phyloP scores from a whole-genome alignment of 2,888 invertebrate genomes.

The Arge pagana region DNA sequence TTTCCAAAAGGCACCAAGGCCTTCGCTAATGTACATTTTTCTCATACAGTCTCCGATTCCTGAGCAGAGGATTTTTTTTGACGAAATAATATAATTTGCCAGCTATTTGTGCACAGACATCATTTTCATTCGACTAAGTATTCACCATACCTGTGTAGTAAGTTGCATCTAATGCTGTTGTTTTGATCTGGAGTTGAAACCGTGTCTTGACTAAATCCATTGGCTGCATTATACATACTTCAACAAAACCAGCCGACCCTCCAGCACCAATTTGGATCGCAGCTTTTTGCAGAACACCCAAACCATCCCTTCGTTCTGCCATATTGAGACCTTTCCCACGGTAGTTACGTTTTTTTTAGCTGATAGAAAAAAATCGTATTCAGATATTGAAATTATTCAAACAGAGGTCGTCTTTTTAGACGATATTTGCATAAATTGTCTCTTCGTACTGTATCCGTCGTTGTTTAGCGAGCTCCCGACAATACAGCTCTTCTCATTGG shows the following conservation, averaged over 20 bases:
- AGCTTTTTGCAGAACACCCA: slow-evolving; percentile 66
- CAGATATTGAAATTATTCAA: too few species aligned
- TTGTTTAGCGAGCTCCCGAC: too few species aligned
- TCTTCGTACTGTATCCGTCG: too few species aligned
- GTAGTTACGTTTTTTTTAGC: background rate
- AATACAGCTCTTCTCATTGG: too few species aligned
- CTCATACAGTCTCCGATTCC: slow-evolving; percentile 86
- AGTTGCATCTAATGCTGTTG: slow-evolving; percentile 43
- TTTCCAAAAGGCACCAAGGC: slow-evolving; percentile 85
- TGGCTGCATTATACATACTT: slow-evolving; percentile 96
- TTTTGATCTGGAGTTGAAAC: slow-evolving; percentile 73
- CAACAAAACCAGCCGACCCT: slow-evolving; percentile 89
- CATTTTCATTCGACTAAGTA: background rate
- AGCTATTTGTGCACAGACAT: background rate
- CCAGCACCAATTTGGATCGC: slow-evolving; percentile 85
- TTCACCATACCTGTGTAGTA: slow-evolving; percentile 54
- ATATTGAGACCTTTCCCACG: slow-evolving; percentile 21
- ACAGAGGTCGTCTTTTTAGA: too few species aligned
- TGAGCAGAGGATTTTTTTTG: slow-evolving; percentile 67
- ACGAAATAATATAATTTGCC: slow-evolving; percentile 6
- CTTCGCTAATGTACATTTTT: slow-evolving; percentile 88
- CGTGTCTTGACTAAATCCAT: slow-evolving; percentile 92
- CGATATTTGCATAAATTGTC: too few species aligned
- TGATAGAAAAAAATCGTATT: background rate
- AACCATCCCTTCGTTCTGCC: slow-evolving; percentile 22